These are phyloP conservation scores for Ecdyonurus torrentis DNA, from an alignment of 2,888 invertebrate genomes.

Conservation along the genomic window DNA sequence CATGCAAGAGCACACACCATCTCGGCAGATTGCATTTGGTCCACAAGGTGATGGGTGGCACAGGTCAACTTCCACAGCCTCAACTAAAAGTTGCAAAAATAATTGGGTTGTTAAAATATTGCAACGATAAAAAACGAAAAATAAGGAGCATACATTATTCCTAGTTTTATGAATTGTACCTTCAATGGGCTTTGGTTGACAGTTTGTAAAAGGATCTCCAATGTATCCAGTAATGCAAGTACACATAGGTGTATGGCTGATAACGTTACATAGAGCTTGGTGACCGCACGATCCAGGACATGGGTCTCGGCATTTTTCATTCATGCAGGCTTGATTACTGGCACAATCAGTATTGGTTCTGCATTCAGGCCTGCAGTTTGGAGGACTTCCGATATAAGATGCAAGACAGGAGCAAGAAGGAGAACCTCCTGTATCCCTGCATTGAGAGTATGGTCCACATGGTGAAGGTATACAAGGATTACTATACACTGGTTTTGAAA, in stretches of 20 bases:
- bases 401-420: conserved; percentile 35
- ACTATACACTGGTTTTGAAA: conserved; percentile 12
- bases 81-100: background rate
- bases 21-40: conserved; percentile 39
- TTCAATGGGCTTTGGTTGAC: conserved; percentile 14
- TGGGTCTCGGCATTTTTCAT: conserved; percentile 23
- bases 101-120: background rate
- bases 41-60: conserved; percentile 60
- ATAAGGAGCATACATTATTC: background rate
- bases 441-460: conserved; percentile 29
- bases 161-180: conserved; percentile 1
- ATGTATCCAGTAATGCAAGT: conserved; percentile 24
- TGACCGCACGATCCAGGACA: conserved; percentile 23
- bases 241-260: conserved; percentile 25
- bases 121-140: no score
- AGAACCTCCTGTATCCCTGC: conserved; percentile 26
- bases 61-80: conserved; percentile 33
- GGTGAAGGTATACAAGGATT: conserved; percentile 21
- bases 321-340: conserved; percentile 25
- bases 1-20: conserved; percentile 24
- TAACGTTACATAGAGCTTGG: conserved; percentile 22
- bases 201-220: conserved; percentile 23
- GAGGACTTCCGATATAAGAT: conserved; percentile 29
- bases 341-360: conserved; percentile 28
- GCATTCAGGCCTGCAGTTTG: conserved; percentile 31